These are phyloP conservation scores for Rhea pennata DNA, from an alignment of 2,113 vertebrate species.

Conservation along the genomic window DNA sequence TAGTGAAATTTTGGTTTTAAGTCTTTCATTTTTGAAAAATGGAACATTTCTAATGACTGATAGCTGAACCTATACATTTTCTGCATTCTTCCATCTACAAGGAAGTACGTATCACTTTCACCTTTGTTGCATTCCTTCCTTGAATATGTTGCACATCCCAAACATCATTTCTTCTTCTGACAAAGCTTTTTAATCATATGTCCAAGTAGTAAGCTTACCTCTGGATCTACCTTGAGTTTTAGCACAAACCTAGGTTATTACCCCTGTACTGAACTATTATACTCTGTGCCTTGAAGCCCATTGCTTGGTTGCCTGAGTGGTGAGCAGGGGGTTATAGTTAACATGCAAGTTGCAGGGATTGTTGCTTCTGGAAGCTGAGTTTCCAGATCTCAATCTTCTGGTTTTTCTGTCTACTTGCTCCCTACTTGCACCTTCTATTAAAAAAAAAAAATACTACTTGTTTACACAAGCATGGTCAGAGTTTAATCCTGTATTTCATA, in stretches of 20 bases:
- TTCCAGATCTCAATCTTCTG: background rate
- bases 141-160: background rate
- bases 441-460: background rate
- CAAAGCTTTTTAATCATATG: background rate
- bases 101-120: background rate
- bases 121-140: background rate
- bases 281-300: fast-evolving
- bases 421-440: background rate
- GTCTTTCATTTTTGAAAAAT: background rate
- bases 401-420: background rate
- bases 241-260: background rate
- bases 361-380: background rate
- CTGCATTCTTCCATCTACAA: background rate
- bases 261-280: background rate
- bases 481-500: background rate
- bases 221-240: background rate
- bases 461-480: background rate
- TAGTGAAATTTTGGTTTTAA: background rate
- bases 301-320: background rate
- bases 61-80: background rate
- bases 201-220: background rate
- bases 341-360: background rate
- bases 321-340: background rate
- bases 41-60: background rate
- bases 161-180: background rate